These are phyloP conservation scores for Axis porcinus DNA, from an alignment of 2,113 vertebrate genomes.

Conservation along the genomic window DNA sequence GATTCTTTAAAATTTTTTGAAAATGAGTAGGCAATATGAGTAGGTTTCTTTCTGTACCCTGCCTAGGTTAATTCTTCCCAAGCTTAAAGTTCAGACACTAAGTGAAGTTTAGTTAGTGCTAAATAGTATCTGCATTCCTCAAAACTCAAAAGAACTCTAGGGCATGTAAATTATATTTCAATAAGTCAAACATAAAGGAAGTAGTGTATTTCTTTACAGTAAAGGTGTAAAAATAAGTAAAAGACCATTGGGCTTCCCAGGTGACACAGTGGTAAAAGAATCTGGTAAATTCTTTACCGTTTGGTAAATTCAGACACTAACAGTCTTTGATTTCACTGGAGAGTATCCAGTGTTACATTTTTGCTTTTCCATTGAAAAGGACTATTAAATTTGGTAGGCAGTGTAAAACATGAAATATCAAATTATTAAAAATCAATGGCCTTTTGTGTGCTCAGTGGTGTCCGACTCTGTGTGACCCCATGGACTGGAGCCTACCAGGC, in stretches of 20 bases:
- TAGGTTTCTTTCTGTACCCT: not conserved
- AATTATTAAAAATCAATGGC: not conserved
- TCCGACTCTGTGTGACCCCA: not conserved
- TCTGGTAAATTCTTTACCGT: not conserved
- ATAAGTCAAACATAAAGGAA: not conserved
- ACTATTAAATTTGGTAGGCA: not conserved
- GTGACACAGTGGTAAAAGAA: not conserved
- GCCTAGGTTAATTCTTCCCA: not conserved
- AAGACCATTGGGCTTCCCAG: not conserved
- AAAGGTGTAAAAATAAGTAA: not conserved
- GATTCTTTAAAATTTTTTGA: not conserved
- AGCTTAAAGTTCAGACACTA: not conserved
- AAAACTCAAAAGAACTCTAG: not conserved
- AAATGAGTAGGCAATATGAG: not conserved
- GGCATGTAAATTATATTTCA: not conserved
- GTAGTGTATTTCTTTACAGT: not conserved
- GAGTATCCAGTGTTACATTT: not conserved
- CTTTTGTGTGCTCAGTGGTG: not conserved
- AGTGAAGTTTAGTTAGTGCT: not conserved
- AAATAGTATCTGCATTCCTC: not conserved
- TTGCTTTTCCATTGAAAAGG: constrained; percentile 25
- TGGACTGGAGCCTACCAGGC: not conserved
- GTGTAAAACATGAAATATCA: not conserved
- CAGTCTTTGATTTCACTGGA: not conserved
- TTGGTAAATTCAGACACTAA: not conserved